phyloP scores from a whole-genome alignment of 2,888 invertebrate species.

The Gymnoscelis rufifasciata region DNA sequence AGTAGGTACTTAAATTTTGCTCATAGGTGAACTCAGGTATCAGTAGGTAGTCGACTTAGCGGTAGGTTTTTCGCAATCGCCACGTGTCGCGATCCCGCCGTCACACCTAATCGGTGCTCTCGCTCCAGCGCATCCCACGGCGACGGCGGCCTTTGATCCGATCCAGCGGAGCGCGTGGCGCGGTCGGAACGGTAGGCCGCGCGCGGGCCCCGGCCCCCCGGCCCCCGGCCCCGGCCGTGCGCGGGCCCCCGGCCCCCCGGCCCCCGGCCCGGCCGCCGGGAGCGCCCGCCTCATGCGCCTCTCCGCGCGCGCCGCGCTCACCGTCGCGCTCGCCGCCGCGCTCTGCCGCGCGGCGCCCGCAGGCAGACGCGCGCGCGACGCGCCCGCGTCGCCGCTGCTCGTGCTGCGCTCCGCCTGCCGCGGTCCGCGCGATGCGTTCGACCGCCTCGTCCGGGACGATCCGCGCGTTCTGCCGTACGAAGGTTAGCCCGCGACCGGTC shows the following conservation, averaged over 20 bases:
- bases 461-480: constrained; percentile 44
- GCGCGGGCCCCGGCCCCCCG: too few relatives aligned
- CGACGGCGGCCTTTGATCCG: constrained; percentile 39
- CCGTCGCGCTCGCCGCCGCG: constrained; percentile 44
- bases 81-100: too few relatives aligned
- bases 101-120: too few relatives aligned
- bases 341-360: constrained; percentile 32
- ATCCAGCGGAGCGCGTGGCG: constrained; percentile 38
- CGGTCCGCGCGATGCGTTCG: constrained; percentile 31
- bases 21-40: too few relatives aligned
- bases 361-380: constrained; percentile 36
- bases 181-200: constrained; percentile 27
- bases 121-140: neutral
- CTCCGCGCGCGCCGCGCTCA: constrained; percentile 40
- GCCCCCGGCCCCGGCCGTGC: constrained; percentile 39
- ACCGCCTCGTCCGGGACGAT: constrained; percentile 28
- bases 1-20: too few relatives aligned
- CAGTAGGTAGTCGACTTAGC: too few relatives aligned
- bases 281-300: constrained; percentile 55
- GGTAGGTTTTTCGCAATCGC: too few relatives aligned
- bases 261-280: constrained; percentile 53
- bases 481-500: constrained; percentile 15
- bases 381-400: constrained; percentile 42
- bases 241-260: too few relatives aligned
- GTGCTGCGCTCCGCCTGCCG: constrained; percentile 52